phyloP scores from a whole-genome alignment of 2,113 vertebrate species.

The Vidua chalybeata region DNA sequence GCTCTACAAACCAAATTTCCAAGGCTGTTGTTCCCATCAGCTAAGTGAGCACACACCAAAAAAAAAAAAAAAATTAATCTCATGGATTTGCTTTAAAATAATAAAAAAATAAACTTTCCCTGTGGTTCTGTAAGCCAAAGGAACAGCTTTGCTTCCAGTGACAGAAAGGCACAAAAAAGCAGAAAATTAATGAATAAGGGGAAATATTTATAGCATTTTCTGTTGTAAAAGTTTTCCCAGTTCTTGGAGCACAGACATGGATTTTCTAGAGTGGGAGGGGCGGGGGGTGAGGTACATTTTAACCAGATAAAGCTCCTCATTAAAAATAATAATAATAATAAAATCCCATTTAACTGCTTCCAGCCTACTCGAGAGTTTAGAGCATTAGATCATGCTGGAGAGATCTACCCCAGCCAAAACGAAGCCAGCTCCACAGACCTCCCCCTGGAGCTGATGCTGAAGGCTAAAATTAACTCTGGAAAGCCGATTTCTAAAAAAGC shows the following conservation, averaged over 20 bases:
- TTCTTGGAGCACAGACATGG: neutral
- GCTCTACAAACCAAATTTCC: neutral
- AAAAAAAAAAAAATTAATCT: neutral
- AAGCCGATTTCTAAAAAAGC: neutral
- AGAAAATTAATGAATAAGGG: neutral
- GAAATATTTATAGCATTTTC: neutral
- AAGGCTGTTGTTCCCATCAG: constrained; percentile 33
- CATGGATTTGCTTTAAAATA: neutral
- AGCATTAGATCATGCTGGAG: constrained; percentile 53
- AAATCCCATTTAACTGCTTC: neutral
- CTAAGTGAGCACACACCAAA: neutral
- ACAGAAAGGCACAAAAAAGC: neutral
- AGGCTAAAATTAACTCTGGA: constrained; percentile 45
- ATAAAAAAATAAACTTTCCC: neutral
- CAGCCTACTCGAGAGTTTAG: constrained; percentile 25
- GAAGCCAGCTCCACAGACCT: constrained; percentile 23
- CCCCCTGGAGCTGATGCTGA: neutral
- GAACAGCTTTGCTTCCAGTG: neutral
- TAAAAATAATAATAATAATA: neutral
- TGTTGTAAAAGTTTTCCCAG: neutral
- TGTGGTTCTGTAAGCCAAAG: neutral
- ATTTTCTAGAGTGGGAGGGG: neutral
- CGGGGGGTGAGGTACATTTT: neutral
- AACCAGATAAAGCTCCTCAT: constrained; percentile 32
- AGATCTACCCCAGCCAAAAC: neutral